Evolutionary conservation across 2,888 invertebrate genomes (phyloP), one percentile per base, ranked within the genome.

Genomic region (Ormyrus pomaceus): DNA sequence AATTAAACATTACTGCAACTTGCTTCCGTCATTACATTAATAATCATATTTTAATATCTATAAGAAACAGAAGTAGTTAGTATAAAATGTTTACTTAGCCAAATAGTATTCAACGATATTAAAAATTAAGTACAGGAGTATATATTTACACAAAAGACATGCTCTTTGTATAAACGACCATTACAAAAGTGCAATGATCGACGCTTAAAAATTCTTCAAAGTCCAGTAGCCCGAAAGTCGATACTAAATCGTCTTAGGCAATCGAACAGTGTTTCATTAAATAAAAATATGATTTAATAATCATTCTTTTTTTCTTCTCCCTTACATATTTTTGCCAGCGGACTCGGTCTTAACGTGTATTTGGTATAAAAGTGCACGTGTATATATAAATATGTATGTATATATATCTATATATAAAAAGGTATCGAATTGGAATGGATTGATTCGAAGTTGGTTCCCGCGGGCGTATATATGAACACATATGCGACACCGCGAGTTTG

Each of bases 321-420:
- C 7, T 72, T 59, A 50, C 65, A 65, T 56, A 59, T 76, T 62
- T 76, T 76, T 80, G n/a, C 66, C 53, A 65, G 55, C 64, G 64
- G 71, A 73, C 55, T 73, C 77, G 56, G 68, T 82, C 68, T 79
- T 79, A 82, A 78, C 74, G 59, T 82, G 79, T 82, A 83, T 82
- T 83, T 79, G 83, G 85, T 86, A 86, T 84, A 85, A 85, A 86
- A 86, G 83, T 85, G 83, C 83, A 82, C 80, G 81, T 83, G 82
- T 83, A 83, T 83, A 80, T 82, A 81, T 70, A 75, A 48, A 74
- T 65, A 71, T 79, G 19, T 72, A 64, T 59, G 48, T 68, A 55
- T 61, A 58, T 46, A 61, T 69, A 58, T 69, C 51, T 75, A 76
- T 82, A 72, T 82, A 72, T 77, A 81, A 78, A 75, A 83, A 80